Percentiles rank a stretch among this genome's conserved stretches.
phyloP scores from a whole-genome alignment of 2,797 vertebrate genomes.

The Naso thynnoides region DNA sequence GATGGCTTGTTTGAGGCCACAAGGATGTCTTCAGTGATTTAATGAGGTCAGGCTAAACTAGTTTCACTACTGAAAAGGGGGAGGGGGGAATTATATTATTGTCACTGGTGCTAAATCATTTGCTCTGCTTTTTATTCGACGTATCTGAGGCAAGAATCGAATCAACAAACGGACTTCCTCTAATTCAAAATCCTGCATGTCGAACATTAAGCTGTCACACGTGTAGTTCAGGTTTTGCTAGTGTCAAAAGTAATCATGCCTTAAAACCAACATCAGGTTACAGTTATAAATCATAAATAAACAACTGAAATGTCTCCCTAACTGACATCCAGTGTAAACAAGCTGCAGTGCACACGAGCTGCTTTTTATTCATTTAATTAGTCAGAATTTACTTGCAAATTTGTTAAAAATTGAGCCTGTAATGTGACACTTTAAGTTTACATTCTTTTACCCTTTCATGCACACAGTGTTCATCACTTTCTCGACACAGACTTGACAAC shows the following conservation, averaged over 20 bases:
- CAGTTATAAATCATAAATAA: not conserved
- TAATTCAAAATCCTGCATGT: slow-evolving; percentile 28
- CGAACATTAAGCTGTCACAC: not conserved
- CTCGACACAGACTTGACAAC: not conserved
- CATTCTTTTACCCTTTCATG: not conserved
- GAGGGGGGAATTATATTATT: slow-evolving; percentile 55
- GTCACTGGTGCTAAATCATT: slow-evolving; percentile 58
- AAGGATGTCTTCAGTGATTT: slow-evolving; percentile 68
- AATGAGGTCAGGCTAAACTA: slow-evolving; percentile 79
- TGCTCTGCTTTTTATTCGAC: slow-evolving; percentile 39
- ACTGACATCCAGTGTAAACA: not conserved
- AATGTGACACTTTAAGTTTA: not conserved
- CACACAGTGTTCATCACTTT: slow-evolving; percentile 13
- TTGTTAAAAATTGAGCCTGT: not conserved
- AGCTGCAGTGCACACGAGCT: not conserved
- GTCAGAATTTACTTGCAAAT: not conserved
- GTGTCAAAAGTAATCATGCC: not conserved
- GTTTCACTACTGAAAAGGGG: slow-evolving; percentile 64
- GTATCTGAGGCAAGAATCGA: slow-evolving; percentile 4
- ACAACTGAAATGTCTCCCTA: not conserved
- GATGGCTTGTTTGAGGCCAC: slow-evolving; percentile 70
- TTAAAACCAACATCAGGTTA: not conserved
- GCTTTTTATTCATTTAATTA: not conserved
- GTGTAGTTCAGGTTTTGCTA: not conserved
- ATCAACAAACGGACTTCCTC: slow-evolving; percentile 21